Base-by-base conservation (phyloP, 2,113 vertebrate species). In the mouse (Mus musculus) region DNA sequence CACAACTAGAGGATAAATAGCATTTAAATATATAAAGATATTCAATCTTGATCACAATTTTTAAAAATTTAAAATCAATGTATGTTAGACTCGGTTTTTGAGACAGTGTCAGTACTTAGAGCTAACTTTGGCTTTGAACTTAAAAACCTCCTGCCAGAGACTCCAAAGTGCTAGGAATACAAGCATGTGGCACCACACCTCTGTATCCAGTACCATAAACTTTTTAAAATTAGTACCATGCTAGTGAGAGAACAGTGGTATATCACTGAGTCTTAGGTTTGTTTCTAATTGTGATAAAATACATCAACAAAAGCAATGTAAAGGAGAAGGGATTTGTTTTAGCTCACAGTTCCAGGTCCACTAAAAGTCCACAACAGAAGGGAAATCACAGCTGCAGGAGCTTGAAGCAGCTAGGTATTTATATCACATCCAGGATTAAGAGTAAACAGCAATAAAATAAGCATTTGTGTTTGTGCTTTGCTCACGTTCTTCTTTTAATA, bases 51-150 rank as follows among this genome's bases (percentile, higher is more conserved):
- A 89, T 78, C 75, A 89, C 80, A 63, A 61, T 84, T 61, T 88
- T 61, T 88, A 82, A 88, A 49, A 96, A 81, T 85, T 19, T 81
- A 49, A 97, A 75, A 59, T 56, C 46, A 93, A 77, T 67, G 61
- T 72, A 73, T 42, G 52, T 77, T 63, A 73, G 39, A 12, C 26
- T 85, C 72, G 42, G 75, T 46, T 80, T 75, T 73, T 75, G 54
- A 81, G 54, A 59, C 52, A 12, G 33, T 28, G 71, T 88, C 39
- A 36, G 86, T 13, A 54, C 3, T 71, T 88, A 88, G 7, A 28
- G 36, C 7, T n/a, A 71, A 73, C 8, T 13, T 36, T 67, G 69
- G 46, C 14, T 73, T 73, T 72, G 67, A 72, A 56, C 7, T 85
- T 85, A 42, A 30, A 65, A 85, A 8, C 59, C 14, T 42, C 22